phyloP scores from a whole-genome alignment of 2,113 vertebrate species.

The Anhinga rufa region DNA sequence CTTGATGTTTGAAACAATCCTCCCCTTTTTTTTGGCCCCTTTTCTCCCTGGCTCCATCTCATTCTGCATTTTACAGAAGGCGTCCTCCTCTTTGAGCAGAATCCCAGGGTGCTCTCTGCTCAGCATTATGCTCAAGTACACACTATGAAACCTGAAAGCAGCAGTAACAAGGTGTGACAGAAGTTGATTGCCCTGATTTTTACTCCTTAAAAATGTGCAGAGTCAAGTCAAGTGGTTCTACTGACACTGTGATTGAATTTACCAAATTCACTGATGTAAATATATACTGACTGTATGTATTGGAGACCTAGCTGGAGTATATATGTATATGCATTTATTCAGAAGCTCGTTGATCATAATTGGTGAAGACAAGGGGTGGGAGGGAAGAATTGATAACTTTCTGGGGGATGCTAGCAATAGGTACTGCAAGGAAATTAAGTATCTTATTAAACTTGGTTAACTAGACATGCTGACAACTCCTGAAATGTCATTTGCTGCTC shows the following conservation, averaged over 20 bases:
- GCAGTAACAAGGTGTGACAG: slow-evolving; percentile 51
- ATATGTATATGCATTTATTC: slow-evolving; percentile 15
- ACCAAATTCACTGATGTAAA: slow-evolving; percentile 6
- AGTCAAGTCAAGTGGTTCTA: slow-evolving; percentile 31
- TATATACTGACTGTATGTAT: not conserved
- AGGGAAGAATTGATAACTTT: slow-evolving; percentile 43
- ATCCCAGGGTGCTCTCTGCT: not conserved
- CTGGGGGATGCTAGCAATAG: not conserved
- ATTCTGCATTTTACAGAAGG: not conserved
- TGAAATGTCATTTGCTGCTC: not conserved
- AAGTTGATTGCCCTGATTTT: slow-evolving; percentile 55
- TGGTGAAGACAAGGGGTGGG: slow-evolving; percentile 28
- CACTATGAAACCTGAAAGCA: not conserved
- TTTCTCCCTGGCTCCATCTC: not conserved
- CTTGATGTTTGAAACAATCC: not conserved
- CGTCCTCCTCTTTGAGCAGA: not conserved
- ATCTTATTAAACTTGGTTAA: slow-evolving; percentile 32
- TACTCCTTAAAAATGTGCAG: slow-evolving; percentile 50
- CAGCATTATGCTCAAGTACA: not conserved
- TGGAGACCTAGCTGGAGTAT: not conserved
- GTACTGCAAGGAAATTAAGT: not conserved
- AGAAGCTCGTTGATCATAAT: slow-evolving; percentile 17
- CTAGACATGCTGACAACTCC: not conserved
- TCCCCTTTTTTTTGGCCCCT: not conserved
- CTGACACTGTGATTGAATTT: slow-evolving; percentile 50